Conservation (phyloP, 2,888 invertebrate genomes). For the Mesochorus sp. region DNA sequence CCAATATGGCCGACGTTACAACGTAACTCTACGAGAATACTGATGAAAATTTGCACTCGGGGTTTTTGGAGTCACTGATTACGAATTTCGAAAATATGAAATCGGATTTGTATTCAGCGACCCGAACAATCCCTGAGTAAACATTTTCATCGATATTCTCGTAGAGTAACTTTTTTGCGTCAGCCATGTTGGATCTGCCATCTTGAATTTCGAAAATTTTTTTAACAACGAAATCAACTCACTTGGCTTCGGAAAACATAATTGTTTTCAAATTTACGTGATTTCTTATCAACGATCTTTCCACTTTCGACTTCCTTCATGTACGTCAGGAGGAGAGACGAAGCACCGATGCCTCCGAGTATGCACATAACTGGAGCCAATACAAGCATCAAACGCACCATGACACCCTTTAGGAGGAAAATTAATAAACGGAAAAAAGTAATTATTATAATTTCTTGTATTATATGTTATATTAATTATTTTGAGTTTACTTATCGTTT, state of each 20-base stretch:
- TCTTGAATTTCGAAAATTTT: too few relatives aligned
- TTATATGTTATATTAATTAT: background rate
- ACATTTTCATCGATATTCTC: too few relatives aligned
- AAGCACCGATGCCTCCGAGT: constrained; percentile 96
- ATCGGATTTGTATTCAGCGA: too few relatives aligned
- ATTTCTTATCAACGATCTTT: constrained; percentile 86
- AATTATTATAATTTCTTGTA: background rate
- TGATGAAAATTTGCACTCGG: too few relatives aligned
- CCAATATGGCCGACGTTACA: too few relatives aligned
- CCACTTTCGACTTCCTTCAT: constrained; percentile 91
- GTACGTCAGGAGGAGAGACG: constrained; percentile 91
- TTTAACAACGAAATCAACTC: too few relatives aligned
- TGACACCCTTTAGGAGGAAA: constrained; percentile 92
- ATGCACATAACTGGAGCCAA: constrained; percentile 99
- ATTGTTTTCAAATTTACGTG: constrained; percentile 88
- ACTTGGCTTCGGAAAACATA: constrained; percentile 92
- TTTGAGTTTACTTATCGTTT: background rate
- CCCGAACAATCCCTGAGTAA: too few relatives aligned
- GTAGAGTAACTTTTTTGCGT: too few relatives aligned
- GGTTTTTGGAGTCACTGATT: too few relatives aligned
- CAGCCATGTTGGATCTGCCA: too few relatives aligned
- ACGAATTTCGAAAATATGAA: too few relatives aligned
- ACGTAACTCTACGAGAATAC: too few relatives aligned
- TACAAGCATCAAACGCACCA: constrained; percentile 99
- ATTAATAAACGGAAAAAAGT: background rate